phyloP scores from a whole-genome alignment of 2,113 vertebrate species.

The Benitochromis conjunctus region DNA sequence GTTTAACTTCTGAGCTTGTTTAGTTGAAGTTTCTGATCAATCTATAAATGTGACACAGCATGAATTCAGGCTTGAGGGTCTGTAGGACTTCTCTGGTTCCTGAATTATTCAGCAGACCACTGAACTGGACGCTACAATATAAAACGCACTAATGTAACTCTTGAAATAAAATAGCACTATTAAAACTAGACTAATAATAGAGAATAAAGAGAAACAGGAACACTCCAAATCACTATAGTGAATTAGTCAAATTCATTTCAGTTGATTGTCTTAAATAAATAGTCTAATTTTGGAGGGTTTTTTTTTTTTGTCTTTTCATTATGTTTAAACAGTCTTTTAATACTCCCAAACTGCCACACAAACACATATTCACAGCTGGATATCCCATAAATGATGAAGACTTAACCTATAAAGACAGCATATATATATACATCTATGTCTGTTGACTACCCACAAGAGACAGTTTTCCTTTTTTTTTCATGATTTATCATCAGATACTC shows the following conservation, averaged over 20 bases:
- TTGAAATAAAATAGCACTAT: not conserved
- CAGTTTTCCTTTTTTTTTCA: not conserved
- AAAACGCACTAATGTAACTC: not conserved
- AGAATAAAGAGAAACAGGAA: not conserved
- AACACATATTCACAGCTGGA: constrained; percentile 45
- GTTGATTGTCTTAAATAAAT: not conserved
- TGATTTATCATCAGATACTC: constrained; percentile 13
- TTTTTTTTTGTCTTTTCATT: not conserved
- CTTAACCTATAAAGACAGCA: constrained; percentile 24
- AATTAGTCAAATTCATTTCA: not conserved
- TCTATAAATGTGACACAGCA: not conserved
- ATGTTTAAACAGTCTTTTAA: not conserved
- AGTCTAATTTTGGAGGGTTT: not conserved
- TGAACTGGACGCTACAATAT: not conserved
- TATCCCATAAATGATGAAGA: constrained; percentile 47
- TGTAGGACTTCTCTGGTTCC: not conserved
- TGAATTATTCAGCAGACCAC: not conserved
- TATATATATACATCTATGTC: constrained; percentile 40
- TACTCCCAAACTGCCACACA: not conserved
- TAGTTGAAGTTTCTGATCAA: not conserved
- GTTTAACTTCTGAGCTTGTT: not conserved
- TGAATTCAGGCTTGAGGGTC: not conserved
- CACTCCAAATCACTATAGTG: fast-evolving
- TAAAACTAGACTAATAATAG: not conserved
- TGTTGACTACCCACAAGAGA: constrained; percentile 4